A percentile compares a stretch with the other conserved stretches of the same genome.
Evolutionary conservation across 2,113 vertebrate genomes (phyloP).

Genomic region (Regulus satrapa): DNA sequence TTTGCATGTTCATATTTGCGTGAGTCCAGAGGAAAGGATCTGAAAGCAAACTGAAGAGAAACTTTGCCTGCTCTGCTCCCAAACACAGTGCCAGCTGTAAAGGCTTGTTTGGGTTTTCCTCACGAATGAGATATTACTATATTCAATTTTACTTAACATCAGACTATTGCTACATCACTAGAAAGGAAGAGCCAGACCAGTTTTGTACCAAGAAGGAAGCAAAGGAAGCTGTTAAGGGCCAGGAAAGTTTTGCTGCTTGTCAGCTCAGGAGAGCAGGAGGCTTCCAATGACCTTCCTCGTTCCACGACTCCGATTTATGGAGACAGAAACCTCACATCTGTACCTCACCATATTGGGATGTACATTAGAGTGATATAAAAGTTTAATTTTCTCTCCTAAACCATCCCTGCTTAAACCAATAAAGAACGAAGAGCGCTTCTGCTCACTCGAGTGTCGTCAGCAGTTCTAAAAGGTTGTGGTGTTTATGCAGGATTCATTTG

Average conservation of each 20-base stretch:
- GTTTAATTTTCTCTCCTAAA: slow-evolving; percentile 56
- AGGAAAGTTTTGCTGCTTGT: not conserved
- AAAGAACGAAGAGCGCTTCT: slow-evolving; percentile 28
- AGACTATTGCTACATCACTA: not conserved
- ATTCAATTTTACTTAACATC: not conserved
- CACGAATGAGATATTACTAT: not conserved
- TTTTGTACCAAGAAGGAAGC: not conserved
- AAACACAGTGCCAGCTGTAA: not conserved
- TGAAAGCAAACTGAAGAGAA: not conserved
- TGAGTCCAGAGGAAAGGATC: not conserved
- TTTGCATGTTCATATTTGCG: not conserved
- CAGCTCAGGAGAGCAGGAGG: not conserved
- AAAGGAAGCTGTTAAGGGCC: not conserved
- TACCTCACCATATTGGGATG: slow-evolving; percentile 46
- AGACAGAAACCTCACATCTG: slow-evolving; percentile 36
- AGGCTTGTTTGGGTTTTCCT: not conserved
- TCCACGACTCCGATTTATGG: slow-evolving; percentile 37
- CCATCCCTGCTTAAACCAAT: slow-evolving; percentile 56
- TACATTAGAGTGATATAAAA: slow-evolving; percentile 53
- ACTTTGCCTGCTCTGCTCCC: not conserved
- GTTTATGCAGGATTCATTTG: slow-evolving; percentile 71
- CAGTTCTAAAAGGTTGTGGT: slow-evolving; percentile 55
- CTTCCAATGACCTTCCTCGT: slow-evolving; percentile 32
- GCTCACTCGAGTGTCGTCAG: slow-evolving; percentile 40
- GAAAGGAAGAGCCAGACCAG: not conserved